Conservation (phyloP, 2,797 vertebrate genomes). For the Acanthurus lineatus region DNA sequence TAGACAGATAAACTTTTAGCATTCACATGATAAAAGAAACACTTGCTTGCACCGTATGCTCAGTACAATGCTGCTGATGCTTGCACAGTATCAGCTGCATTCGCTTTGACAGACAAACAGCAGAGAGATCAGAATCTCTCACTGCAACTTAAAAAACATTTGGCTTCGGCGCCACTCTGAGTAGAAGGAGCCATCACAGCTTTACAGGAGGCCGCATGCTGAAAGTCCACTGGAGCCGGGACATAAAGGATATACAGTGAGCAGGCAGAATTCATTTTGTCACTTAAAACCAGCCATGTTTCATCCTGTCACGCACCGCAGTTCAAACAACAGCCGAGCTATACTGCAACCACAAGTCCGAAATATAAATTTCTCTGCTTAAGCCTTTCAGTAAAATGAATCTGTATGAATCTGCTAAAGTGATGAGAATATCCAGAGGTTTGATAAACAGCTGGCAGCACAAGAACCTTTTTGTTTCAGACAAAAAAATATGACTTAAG, state of each 20-base stretch:
- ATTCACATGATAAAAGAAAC: conserved; percentile 10
- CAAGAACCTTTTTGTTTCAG: background rate
- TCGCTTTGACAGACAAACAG: conserved; percentile 40
- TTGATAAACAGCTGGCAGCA: conserved; percentile 1
- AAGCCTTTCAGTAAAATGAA: background rate
- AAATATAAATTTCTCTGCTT: background rate
- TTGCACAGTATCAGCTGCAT: background rate
- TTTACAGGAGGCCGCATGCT: conserved; percentile 31
- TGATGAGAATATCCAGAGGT: conserved; percentile 7
- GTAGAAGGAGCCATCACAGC: conserved; percentile 17
- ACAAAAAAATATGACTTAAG: background rate
- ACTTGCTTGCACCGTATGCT: background rate
- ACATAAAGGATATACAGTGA: conserved; percentile 36
- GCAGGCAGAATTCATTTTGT: conserved; percentile 20
- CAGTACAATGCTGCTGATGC: too few species aligned
- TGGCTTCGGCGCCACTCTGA: conserved; percentile 40
- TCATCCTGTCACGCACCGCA: conserved; percentile 22
- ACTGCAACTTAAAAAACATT: conserved; percentile 46
- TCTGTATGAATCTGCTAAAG: background rate
- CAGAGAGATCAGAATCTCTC: conserved; percentile 55
- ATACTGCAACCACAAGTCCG: background rate
- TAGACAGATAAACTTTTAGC: background rate
- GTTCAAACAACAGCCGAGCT: conserved; percentile 16
- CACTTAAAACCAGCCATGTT: conserved; percentile 30
- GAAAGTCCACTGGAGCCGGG: conserved; percentile 19